Evolutionary conservation across 2,113 vertebrate species (phyloP), one percentile per base, ranked within the genome.

Genomic region (Perognathus longimembris): DNA sequence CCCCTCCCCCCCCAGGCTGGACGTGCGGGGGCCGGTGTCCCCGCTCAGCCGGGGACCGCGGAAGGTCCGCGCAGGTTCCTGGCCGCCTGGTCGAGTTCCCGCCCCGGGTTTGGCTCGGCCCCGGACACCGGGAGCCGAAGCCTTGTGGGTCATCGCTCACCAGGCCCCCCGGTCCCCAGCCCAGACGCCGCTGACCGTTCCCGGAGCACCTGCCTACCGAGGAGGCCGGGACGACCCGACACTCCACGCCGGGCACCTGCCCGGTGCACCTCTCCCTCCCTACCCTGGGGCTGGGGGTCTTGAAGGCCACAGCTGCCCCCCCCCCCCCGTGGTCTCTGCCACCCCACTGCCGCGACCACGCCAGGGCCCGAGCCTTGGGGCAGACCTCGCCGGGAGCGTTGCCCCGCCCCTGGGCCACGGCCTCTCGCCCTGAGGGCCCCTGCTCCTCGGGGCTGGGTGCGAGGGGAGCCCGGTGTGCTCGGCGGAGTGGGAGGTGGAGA

Each of bases 361-460:
- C 3, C 28, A 63, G 42, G n/a, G 22, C 34, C 34, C 6, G 28
- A 45, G 45, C 45, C 45, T 45, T 45, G 6, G 45, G 45, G 45
- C 45, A 45, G 45, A 45, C 45, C 45, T 45, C 6, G 45, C 11
- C 45, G 11, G 45, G 45, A 11, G 6, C 45, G 6, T 6, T 54
- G 50, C 50, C 17, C 50, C 14, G 14, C 17, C 50, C 15, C 50
- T 54, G 50, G 12, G 50, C 50, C n/a, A n/a, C n/a, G n/a, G n/a
- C n/a, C 40, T 88, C 36, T 1, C 7, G 0, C 20, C 50, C 45
- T 7, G 21, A 32, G 0, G 0, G 7, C 36, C 22, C 22, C 57
- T 17, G 67, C 11, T 30, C 7, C 59, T 75, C 30, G 2, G 3
- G 50, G 24, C 59, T 15, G 30, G 78, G 45, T 74, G 42, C 38